Evolutionary conservation across 2,888 invertebrate species (phyloP).

Genomic region (Acheta domesticus): DNA sequence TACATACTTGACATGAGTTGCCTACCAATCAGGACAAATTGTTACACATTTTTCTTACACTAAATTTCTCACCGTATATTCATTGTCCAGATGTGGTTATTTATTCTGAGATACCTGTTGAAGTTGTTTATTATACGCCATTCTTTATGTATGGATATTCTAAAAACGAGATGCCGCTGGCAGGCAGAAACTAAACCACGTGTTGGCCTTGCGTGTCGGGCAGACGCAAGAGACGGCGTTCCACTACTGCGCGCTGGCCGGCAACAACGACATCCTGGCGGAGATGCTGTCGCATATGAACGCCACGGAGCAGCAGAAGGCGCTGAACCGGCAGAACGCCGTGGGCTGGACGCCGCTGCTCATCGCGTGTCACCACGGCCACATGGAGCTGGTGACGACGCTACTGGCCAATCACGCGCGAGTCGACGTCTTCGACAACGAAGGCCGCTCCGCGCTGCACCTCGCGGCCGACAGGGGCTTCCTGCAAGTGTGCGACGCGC

Average conservation of each 20-base stretch:
- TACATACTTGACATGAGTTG: no score
- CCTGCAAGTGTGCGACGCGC: slow-evolving; percentile 77
- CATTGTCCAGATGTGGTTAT: no score
- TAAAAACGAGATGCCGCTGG: no score
- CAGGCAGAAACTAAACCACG: no score
- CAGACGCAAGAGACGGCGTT: slow-evolving; percentile 90
- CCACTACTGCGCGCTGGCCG: slow-evolving; percentile 91
- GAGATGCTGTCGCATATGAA: slow-evolving; percentile 93
- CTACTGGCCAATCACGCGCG: slow-evolving; percentile 91
- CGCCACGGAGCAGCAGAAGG: slow-evolving; percentile 85
- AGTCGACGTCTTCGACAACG: slow-evolving; percentile 97
- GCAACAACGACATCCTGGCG: slow-evolving; percentile 90
- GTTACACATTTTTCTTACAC: no score
- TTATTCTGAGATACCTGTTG: no score
- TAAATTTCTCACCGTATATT: no score
- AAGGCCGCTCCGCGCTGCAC: slow-evolving; percentile 92
- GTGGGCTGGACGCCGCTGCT: slow-evolving; percentile 96
- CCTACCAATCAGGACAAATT: no score
- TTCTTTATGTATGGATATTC: no score
- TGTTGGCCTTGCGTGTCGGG: no score
- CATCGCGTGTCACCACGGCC: slow-evolving; percentile 93
- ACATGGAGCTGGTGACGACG: slow-evolving; percentile 88
- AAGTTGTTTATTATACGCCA: no score
- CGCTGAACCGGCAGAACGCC: slow-evolving; percentile 89
- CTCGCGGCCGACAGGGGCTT: slow-evolving; percentile 93